Percentiles rank a stretch among this genome's conserved stretches.
Conservation (phyloP, 2,797 vertebrate genomes). For the Zenarchopterus dispar region DNA sequence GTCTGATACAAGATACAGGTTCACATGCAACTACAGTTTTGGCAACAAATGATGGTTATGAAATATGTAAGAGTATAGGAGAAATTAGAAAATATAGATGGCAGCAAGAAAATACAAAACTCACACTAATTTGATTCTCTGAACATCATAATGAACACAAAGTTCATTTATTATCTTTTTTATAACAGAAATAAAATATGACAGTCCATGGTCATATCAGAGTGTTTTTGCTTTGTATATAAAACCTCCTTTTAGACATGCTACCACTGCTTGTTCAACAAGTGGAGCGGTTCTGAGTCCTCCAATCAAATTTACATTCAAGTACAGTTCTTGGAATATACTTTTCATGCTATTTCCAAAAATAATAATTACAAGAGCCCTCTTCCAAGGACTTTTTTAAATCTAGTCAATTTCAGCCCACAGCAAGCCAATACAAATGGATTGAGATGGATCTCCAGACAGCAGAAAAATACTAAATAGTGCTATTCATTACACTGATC, state of each 20-base stretch:
- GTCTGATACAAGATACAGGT: too few relatives aligned
- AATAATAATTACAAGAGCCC: background rate
- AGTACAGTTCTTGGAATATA: background rate
- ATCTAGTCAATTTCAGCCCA: slow-evolving; percentile 56
- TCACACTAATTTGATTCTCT: too few relatives aligned
- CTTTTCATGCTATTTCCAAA: background rate
- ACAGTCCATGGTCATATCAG: slow-evolving; percentile 50
- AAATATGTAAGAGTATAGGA: too few relatives aligned
- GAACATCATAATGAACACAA: too few relatives aligned
- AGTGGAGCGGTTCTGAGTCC: slow-evolving; percentile 31
- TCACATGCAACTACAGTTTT: too few relatives aligned
- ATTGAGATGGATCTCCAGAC: slow-evolving; percentile 55
- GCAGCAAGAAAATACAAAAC: too few relatives aligned
- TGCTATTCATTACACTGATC: slow-evolving; percentile 19
- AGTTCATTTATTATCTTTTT: background rate
- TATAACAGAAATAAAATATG: background rate
- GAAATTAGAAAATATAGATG: too few relatives aligned
- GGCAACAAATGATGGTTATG: too few relatives aligned
- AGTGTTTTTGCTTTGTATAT: slow-evolving; percentile 61
- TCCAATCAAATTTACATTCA: slow-evolving; percentile 25
- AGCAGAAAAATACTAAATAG: background rate
- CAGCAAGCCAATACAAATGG: slow-evolving; percentile 37
- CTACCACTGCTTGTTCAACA: slow-evolving; percentile 62
- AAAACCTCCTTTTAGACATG: slow-evolving; percentile 77
- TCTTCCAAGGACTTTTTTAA: slow-evolving; percentile 5